Conservation (phyloP, 2,888 invertebrate species). For the Drosophila subsilvestris region DNA sequence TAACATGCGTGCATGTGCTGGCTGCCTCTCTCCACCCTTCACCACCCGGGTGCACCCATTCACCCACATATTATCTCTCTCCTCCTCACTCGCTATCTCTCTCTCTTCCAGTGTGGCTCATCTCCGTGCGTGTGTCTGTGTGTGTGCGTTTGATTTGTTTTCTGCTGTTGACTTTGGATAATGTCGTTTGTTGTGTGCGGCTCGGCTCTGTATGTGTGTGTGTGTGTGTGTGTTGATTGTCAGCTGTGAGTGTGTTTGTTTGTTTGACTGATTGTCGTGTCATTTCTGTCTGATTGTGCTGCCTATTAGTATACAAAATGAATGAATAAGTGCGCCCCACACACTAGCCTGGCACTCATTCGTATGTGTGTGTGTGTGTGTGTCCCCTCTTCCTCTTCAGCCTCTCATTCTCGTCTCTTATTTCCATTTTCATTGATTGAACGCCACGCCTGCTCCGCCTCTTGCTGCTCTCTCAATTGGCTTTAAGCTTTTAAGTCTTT, state of each 20-base stretch:
- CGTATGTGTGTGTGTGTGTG: not conserved
- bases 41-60: not conserved
- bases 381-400: not conserved
- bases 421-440: conserved; percentile 75
- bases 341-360: conserved; percentile 13
- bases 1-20: conserved; percentile 48
- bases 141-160: conserved; percentile 37
- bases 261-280: conserved; percentile 67
- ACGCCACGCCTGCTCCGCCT: conserved; percentile 37
- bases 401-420: conserved; percentile 8
- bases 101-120: not conserved
- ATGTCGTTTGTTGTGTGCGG: conserved; percentile 67
- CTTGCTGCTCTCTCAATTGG: conserved; percentile 46
- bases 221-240: conserved; percentile 23
- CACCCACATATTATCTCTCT: not conserved
- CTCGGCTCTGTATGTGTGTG: conserved; percentile 1
- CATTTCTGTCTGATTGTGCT: conserved; percentile 73
- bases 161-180: conserved; percentile 75
- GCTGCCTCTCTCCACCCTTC: not conserved
- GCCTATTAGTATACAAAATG: conserved; percentile 78
- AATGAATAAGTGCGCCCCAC: conserved; percentile 70
- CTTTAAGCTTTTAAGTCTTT: conserved; percentile 76
- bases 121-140: conserved; percentile 1
- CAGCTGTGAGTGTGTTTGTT: conserved; percentile 59
- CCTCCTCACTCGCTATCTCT: not conserved